Evolutionary conservation across 2,113 vertebrate species (phyloP), one percentile per base, ranked within the genome.

Genomic region (Ptilonorhynchus violaceus): DNA sequence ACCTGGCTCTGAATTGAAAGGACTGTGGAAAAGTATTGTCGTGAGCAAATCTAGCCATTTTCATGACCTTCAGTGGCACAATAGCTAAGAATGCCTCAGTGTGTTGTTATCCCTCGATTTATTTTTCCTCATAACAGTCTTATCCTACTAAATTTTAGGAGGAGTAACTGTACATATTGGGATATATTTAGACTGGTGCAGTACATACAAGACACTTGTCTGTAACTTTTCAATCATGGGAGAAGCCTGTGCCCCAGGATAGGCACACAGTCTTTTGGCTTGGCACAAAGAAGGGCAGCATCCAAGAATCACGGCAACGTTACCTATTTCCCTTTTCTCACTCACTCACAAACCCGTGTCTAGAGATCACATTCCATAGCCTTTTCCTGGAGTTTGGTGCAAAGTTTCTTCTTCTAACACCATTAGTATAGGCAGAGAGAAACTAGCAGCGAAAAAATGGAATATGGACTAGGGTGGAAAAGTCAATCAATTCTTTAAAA

Each of bases 1-100:
- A 50, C 11, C 3, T 58, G 5, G 3, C 9, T 80, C 28, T 0
- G 0, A 35, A 31, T 39, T 33, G 17, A 73, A 76, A 60, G 1
- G 7, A 49, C 20, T 50, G 12, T 35, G 10, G 19, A 74, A 89
- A 64, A 23, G 3, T 58, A 31, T 0, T 0, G 2, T 14, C 75
- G 18, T 70, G 30, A 55, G 18, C 3, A 69, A 88, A 63, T 50
- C 11, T 60, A 56, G 6, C 7, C 3, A 47, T 75, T 85, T 88
- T 64, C 10, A 39, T 42, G 24, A 25, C 13, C 2, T 9, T 63
- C 12, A 47, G 3, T 17, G 9, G 11, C 28, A 64, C 15, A 53
- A 0, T n/a, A 35, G 35, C 17, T 76, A 47, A 75, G 24, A 70
- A 72, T 2, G 37, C 81, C 64, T 75, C 10, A 28, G 6, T 82